A percentile compares a stretch with the other conserved stretches of the same genome.
phyloP scores from a whole-genome alignment of 2,888 invertebrate genomes.

The Microctonus hyperodae region DNA sequence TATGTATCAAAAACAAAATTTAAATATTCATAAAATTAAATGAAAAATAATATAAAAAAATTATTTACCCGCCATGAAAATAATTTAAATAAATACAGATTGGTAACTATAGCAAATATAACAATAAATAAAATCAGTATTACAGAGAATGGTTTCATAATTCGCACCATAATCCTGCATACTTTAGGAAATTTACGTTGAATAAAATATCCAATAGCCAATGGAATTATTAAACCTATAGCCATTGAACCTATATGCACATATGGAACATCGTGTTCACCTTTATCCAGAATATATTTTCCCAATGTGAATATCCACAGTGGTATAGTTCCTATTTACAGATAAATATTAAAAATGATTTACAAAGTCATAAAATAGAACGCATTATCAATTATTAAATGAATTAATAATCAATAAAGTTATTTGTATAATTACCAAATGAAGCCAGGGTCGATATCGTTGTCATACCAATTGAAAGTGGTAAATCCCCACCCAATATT shows the following conservation, averaged over 20 bases:
- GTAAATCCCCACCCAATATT: conserved; percentile 89
- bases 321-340: conserved; percentile 78
- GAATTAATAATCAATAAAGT: not conserved
- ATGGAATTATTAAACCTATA: conserved; percentile 78
- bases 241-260: conserved; percentile 77
- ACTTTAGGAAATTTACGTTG: conserved; percentile 75
- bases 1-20: not conserved
- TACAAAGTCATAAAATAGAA: not conserved
- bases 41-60: conserved; percentile 12
- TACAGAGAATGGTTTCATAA: conserved; percentile 85
- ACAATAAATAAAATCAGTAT: conserved; percentile 83
- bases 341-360: conserved; percentile 22
- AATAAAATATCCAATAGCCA: conserved; percentile 73
- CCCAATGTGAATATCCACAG: conserved; percentile 91
- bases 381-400: not conserved
- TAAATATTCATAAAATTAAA: conserved; percentile 10
- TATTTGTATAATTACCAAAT: conserved; percentile 69
- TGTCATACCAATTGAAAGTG: conserved; percentile 95
- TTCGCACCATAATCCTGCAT: conserved; percentile 75
- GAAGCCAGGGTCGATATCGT: conserved; percentile 87
- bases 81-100: conserved; percentile 85
- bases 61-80: conserved; percentile 84
- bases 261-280: conserved; percentile 80
- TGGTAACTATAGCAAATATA: conserved; percentile 86
- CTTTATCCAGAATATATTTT: conserved; percentile 74